Conservation (phyloP, 2,113 vertebrate species). For the Diadophis punctatus region DNA sequence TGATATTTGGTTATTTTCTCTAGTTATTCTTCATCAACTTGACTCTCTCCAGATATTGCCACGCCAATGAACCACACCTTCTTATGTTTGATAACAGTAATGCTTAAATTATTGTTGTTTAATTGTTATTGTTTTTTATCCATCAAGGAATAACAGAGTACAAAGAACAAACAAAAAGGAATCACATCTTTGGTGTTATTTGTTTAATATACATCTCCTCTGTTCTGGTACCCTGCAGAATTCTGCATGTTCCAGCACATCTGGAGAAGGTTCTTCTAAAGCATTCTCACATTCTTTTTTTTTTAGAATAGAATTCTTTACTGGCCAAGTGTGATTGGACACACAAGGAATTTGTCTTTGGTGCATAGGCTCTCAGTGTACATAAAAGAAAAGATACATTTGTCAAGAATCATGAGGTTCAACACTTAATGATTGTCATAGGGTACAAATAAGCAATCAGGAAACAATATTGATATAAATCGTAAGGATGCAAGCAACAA, state of each 20-base stretch:
- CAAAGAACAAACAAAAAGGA: neutral
- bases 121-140: neutral
- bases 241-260: neutral
- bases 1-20: neutral
- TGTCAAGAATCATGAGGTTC: no score
- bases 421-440: no score
- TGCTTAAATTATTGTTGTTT: neutral
- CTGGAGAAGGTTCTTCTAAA: neutral
- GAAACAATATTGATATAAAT: no score
- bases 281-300: neutral
- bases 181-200: neutral
- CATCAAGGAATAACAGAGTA: neutral
- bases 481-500: no score
- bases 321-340: no score
- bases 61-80: neutral
- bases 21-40: neutral
- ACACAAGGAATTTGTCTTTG: no score
- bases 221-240: neutral
- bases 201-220: neutral
- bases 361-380: no score
- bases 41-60: neutral
- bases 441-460: no score
- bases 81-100: neutral
- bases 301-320: no score
- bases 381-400: no score